Evolutionary conservation across 2,888 invertebrate species (phyloP).

Genomic region (Epinotia ramella): DNA sequence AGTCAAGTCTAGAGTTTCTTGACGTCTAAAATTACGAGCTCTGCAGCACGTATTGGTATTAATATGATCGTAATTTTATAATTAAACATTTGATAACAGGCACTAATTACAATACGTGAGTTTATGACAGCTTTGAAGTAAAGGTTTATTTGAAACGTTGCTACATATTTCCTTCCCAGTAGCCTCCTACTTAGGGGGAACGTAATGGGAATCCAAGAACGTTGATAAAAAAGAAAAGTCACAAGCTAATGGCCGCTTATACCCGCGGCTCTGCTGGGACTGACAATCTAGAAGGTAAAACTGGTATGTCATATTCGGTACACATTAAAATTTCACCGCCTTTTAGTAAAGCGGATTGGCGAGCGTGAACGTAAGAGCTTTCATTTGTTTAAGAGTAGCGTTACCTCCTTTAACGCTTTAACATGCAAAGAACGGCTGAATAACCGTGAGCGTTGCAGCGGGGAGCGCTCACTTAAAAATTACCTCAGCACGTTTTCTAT

Average conservation of each 20-base stretch:
- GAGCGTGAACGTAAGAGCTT: slow-evolving; percentile 73
- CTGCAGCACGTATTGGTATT: not conserved
- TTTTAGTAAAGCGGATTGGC: slow-evolving; percentile 77
- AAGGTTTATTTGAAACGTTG: slow-evolving; percentile 2
- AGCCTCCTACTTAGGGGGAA: slow-evolving; percentile 9
- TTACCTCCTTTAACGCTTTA: slow-evolving; percentile 77
- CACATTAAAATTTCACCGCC: slow-evolving; percentile 77
- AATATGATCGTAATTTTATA: slow-evolving; percentile 6
- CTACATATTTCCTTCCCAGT: not conserved
- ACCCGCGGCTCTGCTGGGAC: slow-evolving; percentile 11
- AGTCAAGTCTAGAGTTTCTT: slow-evolving; percentile 43
- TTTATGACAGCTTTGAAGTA: not conserved
- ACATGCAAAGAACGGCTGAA: slow-evolving; percentile 74
- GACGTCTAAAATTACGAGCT: slow-evolving; percentile 32
- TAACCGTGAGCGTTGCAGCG: slow-evolving; percentile 80
- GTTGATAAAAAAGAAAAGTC: slow-evolving; percentile 31
- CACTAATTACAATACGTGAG: not conserved
- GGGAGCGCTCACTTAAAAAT: slow-evolving; percentile 81
- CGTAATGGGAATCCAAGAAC: slow-evolving; percentile 7
- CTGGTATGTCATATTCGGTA: slow-evolving; percentile 61
- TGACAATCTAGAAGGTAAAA: slow-evolving; percentile 37
- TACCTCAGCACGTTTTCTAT: slow-evolving; percentile 77
- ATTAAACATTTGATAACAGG: slow-evolving; percentile 10
- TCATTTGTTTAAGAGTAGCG: slow-evolving; percentile 82
- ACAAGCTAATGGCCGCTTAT: slow-evolving; percentile 38